Base-by-base conservation (phyloP, 2,888 invertebrate genomes). In the Icerya purchasi region DNA sequence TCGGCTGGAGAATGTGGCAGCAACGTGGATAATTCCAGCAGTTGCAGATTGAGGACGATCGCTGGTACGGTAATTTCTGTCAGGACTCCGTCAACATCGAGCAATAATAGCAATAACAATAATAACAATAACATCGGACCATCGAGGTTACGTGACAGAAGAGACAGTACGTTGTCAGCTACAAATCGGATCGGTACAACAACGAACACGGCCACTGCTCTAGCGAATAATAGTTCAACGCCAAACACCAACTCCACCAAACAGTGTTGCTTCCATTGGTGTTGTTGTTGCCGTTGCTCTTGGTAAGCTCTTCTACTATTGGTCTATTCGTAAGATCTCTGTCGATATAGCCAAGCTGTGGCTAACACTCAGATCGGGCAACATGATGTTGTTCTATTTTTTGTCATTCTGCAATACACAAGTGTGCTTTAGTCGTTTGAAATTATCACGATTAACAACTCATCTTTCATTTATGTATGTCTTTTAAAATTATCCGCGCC, bases 231-330 rank as follows among this genome's bases (percentile, higher is more conserved):
- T 14, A 14, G 60, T 25, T 53, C 60, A 36, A 60, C 50, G 51
- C 21, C 56, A 24, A 60, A 53, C 56, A 60, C 56, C 52, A 60
- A 56, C 51, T 60, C 61, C 61, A 63, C 63, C 61, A 72, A 71
- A 64, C 70, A 71, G 24, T 73, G 73, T 66, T 74, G 74, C 66
- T 74, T 73, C 66, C 72, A 73, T 64, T 74, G 74, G 65, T 74
- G 74, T 72, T 75, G 74, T 68, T 74, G 75, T 65, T 74, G 74
- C 66, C 72, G 72, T 65, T 75, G 74, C 67, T 73, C 74, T 61
- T 74, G 74, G 74, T 74, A 66, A 69, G 69, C 69, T 23, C 14
- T 22, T 22, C 19, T 24, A 36, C n/a, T n/a, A n/a, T n/a, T n/a
- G n/a, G n/a, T n/a, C n/a, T n/a, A n/a, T n/a, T n/a, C n/a, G n/a